phyloP scores from a whole-genome alignment of 1,140 invertebrate genomes.

The Magallana gigas region DNA sequence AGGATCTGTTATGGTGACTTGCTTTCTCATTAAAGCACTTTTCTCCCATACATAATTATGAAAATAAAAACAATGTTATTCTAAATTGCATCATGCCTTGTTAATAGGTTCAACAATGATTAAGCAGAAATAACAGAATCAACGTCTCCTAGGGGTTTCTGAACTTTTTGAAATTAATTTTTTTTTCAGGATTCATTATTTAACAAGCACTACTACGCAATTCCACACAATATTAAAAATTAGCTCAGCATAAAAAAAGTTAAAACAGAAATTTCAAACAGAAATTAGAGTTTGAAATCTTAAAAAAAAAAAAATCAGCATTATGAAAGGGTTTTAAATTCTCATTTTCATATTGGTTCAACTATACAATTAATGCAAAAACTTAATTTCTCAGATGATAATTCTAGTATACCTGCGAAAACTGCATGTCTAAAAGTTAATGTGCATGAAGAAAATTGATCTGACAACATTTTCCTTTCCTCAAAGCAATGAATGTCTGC shows the following conservation, averaged over 20 bases:
- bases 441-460: too few relatives aligned
- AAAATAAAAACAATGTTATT: background rate
- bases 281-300: too few relatives aligned
- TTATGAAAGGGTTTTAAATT: too few relatives aligned
- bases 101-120: background rate
- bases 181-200: background rate
- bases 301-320: too few relatives aligned
- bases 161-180: background rate
- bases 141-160: background rate
- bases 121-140: constrained; percentile 3
- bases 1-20: constrained; percentile 7
- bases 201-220: background rate
- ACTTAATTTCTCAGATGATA: too few relatives aligned
- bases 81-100: background rate
- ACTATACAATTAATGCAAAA: too few relatives aligned
- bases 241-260: background rate
- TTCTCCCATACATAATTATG: background rate
- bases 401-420: too few relatives aligned
- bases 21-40: background rate
- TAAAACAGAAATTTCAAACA: too few relatives aligned
- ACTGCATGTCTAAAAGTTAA: too few relatives aligned
- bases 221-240: background rate
- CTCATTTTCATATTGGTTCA: too few relatives aligned
- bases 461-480: background rate
- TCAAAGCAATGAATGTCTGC: background rate